These are phyloP conservation scores for Danaus plexippus DNA, from an alignment of 1,140 invertebrate species.

Conservation along the genomic window DNA sequence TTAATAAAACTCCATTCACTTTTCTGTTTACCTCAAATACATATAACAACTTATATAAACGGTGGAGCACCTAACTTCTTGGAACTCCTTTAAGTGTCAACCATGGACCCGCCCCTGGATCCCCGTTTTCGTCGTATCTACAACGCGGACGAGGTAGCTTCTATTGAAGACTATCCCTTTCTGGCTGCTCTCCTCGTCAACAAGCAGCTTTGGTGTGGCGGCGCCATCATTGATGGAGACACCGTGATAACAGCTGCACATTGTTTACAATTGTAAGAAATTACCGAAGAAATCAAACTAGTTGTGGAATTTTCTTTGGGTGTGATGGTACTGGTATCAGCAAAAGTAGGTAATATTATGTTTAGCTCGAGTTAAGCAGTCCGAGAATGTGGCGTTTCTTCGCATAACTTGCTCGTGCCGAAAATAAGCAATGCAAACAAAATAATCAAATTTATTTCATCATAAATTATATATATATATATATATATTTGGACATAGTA, in stretches of 20 bases:
- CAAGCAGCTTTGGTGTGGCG: conserved; percentile 52
- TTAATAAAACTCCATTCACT: too few relatives aligned
- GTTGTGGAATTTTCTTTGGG: not conserved
- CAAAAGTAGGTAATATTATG: not conserved
- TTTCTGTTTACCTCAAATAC: too few relatives aligned
- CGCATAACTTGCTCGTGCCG: not conserved
- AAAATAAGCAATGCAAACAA: not conserved
- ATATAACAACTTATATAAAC: too few relatives aligned
- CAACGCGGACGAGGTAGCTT: conserved; percentile 47
- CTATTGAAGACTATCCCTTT: conserved; percentile 38
- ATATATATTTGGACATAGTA: too few relatives aligned
- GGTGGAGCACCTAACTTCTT: too few relatives aligned
- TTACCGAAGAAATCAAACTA: not conserved
- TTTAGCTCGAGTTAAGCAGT: not conserved
- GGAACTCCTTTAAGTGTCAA: not conserved
- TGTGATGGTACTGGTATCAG: too few relatives aligned
- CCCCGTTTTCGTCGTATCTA: conserved; percentile 45
- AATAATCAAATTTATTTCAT: not conserved
- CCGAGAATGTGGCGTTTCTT: too few relatives aligned
- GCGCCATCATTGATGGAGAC: conserved; percentile 38
- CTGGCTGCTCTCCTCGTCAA: conserved; percentile 45
- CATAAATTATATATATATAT: too few relatives aligned
- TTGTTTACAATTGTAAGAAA: conserved; percentile 51
- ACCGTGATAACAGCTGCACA: conserved; percentile 50
- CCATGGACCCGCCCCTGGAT: conserved; percentile 24